Evolutionary conservation across 1,140 invertebrate genomes (phyloP).

Genomic region (Drosophila pallidifrons): DNA sequence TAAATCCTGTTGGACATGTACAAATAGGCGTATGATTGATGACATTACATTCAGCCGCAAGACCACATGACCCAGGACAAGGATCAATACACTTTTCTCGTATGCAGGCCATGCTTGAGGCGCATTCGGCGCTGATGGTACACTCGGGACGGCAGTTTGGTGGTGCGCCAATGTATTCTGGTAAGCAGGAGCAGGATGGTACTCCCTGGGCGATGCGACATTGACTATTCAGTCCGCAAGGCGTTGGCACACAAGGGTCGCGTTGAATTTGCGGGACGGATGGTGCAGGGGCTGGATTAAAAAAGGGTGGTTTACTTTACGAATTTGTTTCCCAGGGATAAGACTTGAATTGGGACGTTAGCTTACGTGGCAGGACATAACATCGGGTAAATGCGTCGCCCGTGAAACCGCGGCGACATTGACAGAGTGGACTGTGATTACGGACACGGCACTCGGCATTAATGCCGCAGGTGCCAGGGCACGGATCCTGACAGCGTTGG

Average conservation of each 20-base stretch:
- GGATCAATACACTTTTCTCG: slow-evolving; percentile 94
- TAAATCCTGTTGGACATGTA: slow-evolving; percentile 90
- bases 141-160: slow-evolving; percentile 94
- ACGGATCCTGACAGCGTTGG: slow-evolving; percentile 89
- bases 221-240: slow-evolving; percentile 90
- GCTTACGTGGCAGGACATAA: slow-evolving; percentile 87
- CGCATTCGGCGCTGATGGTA: slow-evolving; percentile 92
- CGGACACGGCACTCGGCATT: slow-evolving; percentile 89
- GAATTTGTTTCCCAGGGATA: neutral
- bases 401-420: slow-evolving; percentile 87
- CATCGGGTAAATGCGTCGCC: slow-evolving; percentile 90
- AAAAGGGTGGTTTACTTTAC: neutral
- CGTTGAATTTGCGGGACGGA: slow-evolving; percentile 85
- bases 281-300: slow-evolving; percentile 61
- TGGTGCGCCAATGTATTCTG: slow-evolving; percentile 90
- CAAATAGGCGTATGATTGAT: slow-evolving; percentile 94
- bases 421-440: slow-evolving; percentile 90
- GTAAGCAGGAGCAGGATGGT: slow-evolving; percentile 92
- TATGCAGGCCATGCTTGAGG: slow-evolving; percentile 91
- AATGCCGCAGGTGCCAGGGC: slow-evolving; percentile 89
- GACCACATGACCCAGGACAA: slow-evolving; percentile 92
- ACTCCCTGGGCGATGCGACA: slow-evolving; percentile 90
- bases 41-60: slow-evolving; percentile 92
- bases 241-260: slow-evolving; percentile 90
- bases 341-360: neutral